A percentile compares a stretch with the other conserved stretches of the same genome.
Evolutionary conservation across 2,888 invertebrate species (phyloP).

Genomic region (Megaustenia siamemsis): DNA sequence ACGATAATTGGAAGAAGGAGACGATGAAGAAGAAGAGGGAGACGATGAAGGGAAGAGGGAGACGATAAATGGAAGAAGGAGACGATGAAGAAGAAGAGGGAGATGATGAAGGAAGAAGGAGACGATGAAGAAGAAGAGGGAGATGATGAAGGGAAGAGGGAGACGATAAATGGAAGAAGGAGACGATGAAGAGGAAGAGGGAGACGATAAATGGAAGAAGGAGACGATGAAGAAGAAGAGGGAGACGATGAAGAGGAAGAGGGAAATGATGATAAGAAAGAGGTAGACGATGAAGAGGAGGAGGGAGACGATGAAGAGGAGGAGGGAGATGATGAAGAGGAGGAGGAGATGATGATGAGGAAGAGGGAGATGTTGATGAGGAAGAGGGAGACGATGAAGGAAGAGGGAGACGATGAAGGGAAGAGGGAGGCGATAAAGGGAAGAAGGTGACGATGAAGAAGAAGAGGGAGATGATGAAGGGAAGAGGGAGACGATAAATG

Average conservation of each 20-base stretch:
- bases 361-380: not conserved
- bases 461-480: not conserved
- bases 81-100: not conserved
- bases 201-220: not conserved
- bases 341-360: not conserved
- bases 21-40: not conserved
- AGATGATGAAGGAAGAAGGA: not conserved
- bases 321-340: not conserved
- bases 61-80: not conserved
- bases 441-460: not conserved
- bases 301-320: not conserved
- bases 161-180: not conserved
- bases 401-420: not conserved
- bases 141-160: not conserved
- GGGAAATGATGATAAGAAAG: not conserved
- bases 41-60: not conserved
- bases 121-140: not conserved
- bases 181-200: too few relatives aligned
- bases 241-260: not conserved
- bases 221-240: not conserved
- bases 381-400: conserved; percentile 18
- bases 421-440: not conserved
- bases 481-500: not conserved
- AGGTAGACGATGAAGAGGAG: not conserved
- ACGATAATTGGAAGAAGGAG: not conserved